Evolutionary conservation across 2,113 vertebrate genomes (phyloP).

Genomic region (Entelurus aequoreus): DNA sequence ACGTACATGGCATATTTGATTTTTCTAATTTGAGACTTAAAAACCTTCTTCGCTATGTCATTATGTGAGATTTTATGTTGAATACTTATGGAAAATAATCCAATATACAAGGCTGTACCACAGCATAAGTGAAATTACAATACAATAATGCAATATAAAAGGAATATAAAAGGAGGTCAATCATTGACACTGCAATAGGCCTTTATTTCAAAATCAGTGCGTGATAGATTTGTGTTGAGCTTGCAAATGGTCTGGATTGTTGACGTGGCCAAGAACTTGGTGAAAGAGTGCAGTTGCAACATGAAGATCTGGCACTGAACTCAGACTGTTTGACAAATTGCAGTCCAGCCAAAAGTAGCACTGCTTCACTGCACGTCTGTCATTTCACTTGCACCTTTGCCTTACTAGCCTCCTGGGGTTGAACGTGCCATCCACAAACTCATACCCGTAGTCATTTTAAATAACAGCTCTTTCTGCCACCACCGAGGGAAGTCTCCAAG

Average conservation of each 20-base stretch:
- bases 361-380: conserved; percentile 1
- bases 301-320: conserved; percentile 37
- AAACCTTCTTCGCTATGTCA: no score
- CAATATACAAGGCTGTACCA: no score
- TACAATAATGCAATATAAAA: no score
- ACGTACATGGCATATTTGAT: no score
- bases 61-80: no score
- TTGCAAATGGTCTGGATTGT: conserved; percentile 3
- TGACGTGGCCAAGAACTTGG: conserved; percentile 5
- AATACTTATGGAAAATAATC: no score
- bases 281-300: conserved; percentile 50
- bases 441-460: background rate
- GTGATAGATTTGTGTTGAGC: conserved; percentile 10
- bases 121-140: no score
- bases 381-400: conserved; percentile 13
- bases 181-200: background rate
- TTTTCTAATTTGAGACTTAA: no score
- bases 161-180: background rate
- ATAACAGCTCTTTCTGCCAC: background rate
- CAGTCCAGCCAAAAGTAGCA: background rate
- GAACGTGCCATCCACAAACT: background rate
- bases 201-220: conserved; percentile 26
- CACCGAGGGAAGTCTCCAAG: background rate
- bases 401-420: background rate
- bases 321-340: conserved; percentile 44